Evolutionary conservation across 2,888 invertebrate species (phyloP), one percentile per base, ranked within the genome.

Genomic region (Furcula furcula): DNA sequence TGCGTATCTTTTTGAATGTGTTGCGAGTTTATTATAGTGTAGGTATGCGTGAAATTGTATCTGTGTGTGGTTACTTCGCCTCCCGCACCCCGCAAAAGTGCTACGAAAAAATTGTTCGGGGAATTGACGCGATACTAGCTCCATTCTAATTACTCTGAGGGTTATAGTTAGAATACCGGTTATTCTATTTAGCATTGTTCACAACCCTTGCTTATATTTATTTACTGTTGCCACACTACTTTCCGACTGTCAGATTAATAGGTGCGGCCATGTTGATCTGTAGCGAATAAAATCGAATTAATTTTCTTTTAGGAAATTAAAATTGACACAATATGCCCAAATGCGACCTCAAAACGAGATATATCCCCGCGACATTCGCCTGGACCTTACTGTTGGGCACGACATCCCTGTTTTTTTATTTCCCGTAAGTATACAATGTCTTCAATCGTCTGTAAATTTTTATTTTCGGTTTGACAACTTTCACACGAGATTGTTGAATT

Each of bases 361-460:
- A 96, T 91, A 94, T 98, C 92, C 99, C 99, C 88, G 98, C 98
- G 89, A 96, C 97, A 77, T 97, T 98, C 92, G 98, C 99, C 81
- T 99, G 99, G 99, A 94, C 95, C 64, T 91, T 99, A 76, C 92
- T 99, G 66, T 91, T 99, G 82, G 94, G 94, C 78, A 96, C 97
- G 65, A 98, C 98, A 65, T 94, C 94, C 76, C 92, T 97, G 71
- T 98, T 98, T 92, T 98, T 98, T 92, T 96, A 95, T 89, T 98
- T 95, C 90, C 97, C 98, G 98, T 98, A 92, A 97, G 98, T 97
- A 89, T 80, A 78, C 70, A 77, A 65, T 70, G 68, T 74, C 73
- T 69, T 76, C 70, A 66, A 75, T 70, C 61, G 60, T 57, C 76
- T 66, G 70, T 74, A 52, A 75, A 76, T 76, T 78, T 55, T 64